These are phyloP conservation scores for Platynereis dumerilii DNA, from an alignment of 2,888 invertebrate genomes.

Conservation along the genomic window DNA sequence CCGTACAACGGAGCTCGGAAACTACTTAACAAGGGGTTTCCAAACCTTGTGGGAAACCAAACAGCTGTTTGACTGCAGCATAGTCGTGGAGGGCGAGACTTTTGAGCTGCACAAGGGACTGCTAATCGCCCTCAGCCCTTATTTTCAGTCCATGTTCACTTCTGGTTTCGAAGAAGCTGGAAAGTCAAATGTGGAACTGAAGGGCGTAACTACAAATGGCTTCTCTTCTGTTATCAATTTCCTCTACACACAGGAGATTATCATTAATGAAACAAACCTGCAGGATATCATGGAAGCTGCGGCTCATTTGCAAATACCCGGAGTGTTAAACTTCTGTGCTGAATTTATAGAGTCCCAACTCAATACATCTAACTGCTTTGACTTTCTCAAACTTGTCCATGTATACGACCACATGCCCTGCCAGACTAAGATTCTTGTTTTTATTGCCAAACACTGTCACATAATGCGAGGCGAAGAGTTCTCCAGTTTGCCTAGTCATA, in stretches of 20 bases:
- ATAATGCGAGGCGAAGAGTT: constrained; percentile 18
- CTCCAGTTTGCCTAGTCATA: constrained; percentile 10
- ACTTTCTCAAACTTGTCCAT: constrained; percentile 21
- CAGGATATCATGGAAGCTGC: constrained; percentile 26
- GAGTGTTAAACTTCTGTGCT: constrained; percentile 22
- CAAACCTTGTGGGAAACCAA: constrained; percentile 19
- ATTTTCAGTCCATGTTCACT: constrained; percentile 24
- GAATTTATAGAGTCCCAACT: constrained; percentile 18
- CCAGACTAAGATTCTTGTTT: constrained; percentile 16
- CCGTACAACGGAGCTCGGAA: constrained; percentile 16
- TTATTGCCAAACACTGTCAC: constrained; percentile 19
- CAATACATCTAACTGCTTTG: constrained; percentile 20
- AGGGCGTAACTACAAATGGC: constrained; percentile 14
- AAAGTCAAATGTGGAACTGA: constrained; percentile 21
- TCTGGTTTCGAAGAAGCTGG: constrained; percentile 24
- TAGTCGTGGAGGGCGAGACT: constrained; percentile 13
- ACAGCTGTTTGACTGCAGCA: constrained; percentile 22
- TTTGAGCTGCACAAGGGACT: constrained; percentile 22
- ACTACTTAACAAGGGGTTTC: constrained; percentile 16
- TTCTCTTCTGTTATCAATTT: constrained; percentile 17
- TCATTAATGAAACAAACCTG: constrained; percentile 7
- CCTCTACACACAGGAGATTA: constrained; percentile 18
- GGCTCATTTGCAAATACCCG: constrained; percentile 21
- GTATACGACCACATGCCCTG: constrained; percentile 15
- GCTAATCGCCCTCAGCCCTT: constrained; percentile 20